Evolutionary conservation across 2,797 vertebrate species (phyloP).

Genomic region (Lycodopsis pacificus): DNA sequence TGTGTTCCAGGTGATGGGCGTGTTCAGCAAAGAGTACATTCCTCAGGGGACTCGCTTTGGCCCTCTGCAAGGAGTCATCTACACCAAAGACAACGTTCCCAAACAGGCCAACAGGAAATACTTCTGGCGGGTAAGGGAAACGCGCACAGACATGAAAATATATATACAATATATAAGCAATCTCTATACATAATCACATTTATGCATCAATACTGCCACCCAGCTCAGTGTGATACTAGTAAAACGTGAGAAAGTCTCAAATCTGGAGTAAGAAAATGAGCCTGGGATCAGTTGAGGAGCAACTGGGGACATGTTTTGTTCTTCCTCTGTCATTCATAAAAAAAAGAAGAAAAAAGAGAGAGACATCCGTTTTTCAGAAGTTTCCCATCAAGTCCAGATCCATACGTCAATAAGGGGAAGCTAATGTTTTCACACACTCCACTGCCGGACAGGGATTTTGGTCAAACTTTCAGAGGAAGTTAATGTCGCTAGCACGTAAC

Average conservation of each 20-base stretch:
- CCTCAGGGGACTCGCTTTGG: constrained; percentile 86
- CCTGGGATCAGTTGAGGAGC: not conserved
- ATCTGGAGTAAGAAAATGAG: not conserved
- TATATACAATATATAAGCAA: not conserved
- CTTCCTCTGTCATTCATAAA: constrained; percentile 29
- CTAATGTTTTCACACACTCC: constrained; percentile 33
- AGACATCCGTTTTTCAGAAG: constrained; percentile 26
- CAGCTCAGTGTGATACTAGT: not conserved
- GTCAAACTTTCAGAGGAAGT: constrained; percentile 67
- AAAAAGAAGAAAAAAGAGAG: constrained; percentile 7
- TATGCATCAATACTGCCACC: not conserved
- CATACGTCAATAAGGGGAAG: constrained; percentile 47
- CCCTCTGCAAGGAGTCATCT: constrained; percentile 83
- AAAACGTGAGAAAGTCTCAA: not conserved
- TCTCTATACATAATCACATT: not conserved
- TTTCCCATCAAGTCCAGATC: constrained; percentile 51
- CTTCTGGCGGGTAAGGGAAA: constrained; percentile 86
- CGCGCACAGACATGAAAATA: not conserved
- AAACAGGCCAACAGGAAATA: constrained; percentile 84
- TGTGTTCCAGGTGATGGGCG: constrained; percentile 81
- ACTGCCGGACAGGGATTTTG: constrained; percentile 47
- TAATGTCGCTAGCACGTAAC: constrained; percentile 29
- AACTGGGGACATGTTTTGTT: not conserved
- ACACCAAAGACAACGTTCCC: constrained; percentile 84
- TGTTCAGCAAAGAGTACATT: constrained; percentile 88